phyloP scores from a whole-genome alignment of 2,888 invertebrate species.

The Trichopria drosophilae region DNA sequence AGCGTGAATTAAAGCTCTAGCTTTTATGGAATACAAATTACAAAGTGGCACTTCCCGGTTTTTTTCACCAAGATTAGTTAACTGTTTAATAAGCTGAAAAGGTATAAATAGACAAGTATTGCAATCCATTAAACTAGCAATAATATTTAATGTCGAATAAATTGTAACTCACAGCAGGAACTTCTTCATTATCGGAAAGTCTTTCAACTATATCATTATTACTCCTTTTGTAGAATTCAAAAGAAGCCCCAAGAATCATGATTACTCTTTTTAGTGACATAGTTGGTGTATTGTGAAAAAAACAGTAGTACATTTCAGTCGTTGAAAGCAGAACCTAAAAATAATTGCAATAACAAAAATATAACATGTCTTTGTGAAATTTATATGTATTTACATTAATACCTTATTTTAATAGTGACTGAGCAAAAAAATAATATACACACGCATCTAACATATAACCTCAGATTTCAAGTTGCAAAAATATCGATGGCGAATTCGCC shows the following conservation, averaged over 20 bases:
- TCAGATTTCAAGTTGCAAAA: too few relatives aligned
- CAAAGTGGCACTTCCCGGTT: slow-evolving; percentile 94
- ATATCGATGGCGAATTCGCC: too few relatives aligned
- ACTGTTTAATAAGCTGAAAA: slow-evolving; percentile 81
- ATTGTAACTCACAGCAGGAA: slow-evolving; percentile 73
- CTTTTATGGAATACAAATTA: slow-evolving; percentile 88
- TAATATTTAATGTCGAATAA: too few relatives aligned
- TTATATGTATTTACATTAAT: slow-evolving; percentile 7
- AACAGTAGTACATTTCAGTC: slow-evolving; percentile 94
- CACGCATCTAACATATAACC: too few relatives aligned
- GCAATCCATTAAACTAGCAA: too few relatives aligned
- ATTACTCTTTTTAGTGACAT: slow-evolving; percentile 94
- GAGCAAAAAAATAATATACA: too few relatives aligned
- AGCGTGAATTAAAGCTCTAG: slow-evolving; percentile 92
- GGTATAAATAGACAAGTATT: too few relatives aligned
- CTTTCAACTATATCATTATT: slow-evolving; percentile 94
- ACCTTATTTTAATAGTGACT: neutral
- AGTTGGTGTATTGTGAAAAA: slow-evolving; percentile 92
- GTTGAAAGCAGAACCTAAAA: slow-evolving; percentile 85
- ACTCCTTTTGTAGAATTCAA: slow-evolving; percentile 92
- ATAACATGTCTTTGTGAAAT: slow-evolving; percentile 4
- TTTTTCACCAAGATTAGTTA: slow-evolving; percentile 92
- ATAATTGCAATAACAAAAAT: neutral
- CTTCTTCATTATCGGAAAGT: slow-evolving; percentile 91
- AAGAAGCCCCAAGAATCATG: slow-evolving; percentile 95